Evolutionary conservation across 2,797 vertebrate species (phyloP).

Genomic region (Scyliorhinus canicula): DNA sequence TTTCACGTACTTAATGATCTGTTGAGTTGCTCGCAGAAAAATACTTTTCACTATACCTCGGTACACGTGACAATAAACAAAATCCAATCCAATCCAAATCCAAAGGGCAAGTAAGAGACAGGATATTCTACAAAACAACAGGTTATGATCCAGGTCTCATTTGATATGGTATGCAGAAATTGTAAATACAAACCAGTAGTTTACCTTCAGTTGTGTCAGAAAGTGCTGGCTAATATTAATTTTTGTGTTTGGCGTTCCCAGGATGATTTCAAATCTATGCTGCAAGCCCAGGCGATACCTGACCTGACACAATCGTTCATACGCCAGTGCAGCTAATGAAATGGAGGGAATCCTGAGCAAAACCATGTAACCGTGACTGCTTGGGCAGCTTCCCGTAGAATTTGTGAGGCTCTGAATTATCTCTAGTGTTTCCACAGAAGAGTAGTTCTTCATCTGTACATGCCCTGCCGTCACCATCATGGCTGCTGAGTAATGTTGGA

Average conservation of each 20-base stretch:
- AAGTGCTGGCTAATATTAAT: slow-evolving; percentile 79
- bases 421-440: slow-evolving; percentile 91
- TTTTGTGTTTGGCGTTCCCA: slow-evolving; percentile 73
- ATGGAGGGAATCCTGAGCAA: slow-evolving; percentile 84
- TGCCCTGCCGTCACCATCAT: slow-evolving; percentile 82
- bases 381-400: slow-evolving; percentile 74
- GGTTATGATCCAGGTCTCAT: not conserved
- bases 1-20: too few species aligned
- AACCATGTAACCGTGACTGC: slow-evolving; percentile 89
- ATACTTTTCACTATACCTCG: too few species aligned
- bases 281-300: slow-evolving; percentile 81
- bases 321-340: slow-evolving; percentile 78
- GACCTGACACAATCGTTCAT: slow-evolving; percentile 75
- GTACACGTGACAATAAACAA: too few species aligned
- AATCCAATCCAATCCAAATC: too few species aligned
- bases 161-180: not conserved
- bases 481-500: slow-evolving; percentile 89
- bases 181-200: not conserved
- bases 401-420: slow-evolving; percentile 83
- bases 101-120: not conserved
- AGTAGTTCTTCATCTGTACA: slow-evolving; percentile 82
- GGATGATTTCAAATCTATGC: slow-evolving; percentile 84
- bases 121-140: not conserved
- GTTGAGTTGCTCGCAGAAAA: too few species aligned
- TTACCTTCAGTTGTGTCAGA: slow-evolving; percentile 81